These are phyloP conservation scores for Lepisosteus oculatus DNA, from an alignment of 2,113 vertebrate species.

Conservation along the genomic window DNA sequence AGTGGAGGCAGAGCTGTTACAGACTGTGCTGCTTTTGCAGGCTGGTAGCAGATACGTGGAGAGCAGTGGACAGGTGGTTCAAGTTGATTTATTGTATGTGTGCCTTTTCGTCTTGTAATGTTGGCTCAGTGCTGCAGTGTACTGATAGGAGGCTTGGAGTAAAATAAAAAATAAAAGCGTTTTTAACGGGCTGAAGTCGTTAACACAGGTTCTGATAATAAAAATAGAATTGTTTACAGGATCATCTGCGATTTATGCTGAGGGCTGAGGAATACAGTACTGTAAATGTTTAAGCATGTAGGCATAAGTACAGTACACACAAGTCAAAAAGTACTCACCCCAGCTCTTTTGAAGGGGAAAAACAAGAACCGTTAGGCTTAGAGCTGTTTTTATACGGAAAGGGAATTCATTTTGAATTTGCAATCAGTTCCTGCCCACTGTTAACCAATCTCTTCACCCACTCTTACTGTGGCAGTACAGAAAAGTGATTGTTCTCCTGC, in stretches of 20 bases:
- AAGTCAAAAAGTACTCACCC: neutral
- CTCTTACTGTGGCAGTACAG: neutral
- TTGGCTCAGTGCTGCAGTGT: neutral
- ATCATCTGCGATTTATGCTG: neutral
- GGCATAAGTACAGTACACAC: neutral
- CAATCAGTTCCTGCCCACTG: constrained; percentile 8
- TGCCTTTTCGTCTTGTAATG: neutral
- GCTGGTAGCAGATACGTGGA: neutral
- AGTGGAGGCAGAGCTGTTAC: neutral
- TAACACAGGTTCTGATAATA: neutral
- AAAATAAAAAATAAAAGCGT: neutral
- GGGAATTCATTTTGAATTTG: constrained; percentile 10
- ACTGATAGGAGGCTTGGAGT: neutral
- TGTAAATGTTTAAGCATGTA: neutral
- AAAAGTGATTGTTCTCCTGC: constrained; percentile 21
- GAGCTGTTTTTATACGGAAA: constrained; percentile 5
- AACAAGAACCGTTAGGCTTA: neutral
- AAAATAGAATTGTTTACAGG: neutral
- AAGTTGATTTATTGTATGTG: neutral
- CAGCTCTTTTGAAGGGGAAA: neutral
- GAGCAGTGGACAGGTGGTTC: neutral
- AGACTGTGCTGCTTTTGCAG: neutral
- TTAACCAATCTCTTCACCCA: neutral
- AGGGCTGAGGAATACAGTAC: too few species aligned
- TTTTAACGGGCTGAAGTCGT: neutral